Evolutionary conservation across 2,113 vertebrate species (phyloP), one percentile per base, ranked within the genome.

Genomic region (Myotis lucifugus): DNA sequence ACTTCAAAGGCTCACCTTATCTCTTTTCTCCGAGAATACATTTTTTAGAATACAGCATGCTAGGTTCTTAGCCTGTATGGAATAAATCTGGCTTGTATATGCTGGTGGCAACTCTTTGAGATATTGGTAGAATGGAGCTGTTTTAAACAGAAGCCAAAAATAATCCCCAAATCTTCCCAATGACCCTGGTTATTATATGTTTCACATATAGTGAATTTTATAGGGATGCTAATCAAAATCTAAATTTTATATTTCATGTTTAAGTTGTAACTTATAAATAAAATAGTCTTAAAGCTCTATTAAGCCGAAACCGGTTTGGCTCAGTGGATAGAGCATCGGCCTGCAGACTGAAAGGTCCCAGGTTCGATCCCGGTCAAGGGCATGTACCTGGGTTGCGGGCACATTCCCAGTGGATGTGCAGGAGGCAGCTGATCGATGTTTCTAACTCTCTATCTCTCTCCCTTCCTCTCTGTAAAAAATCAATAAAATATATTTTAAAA

Each of bases 121-220:
- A 82, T 85, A 85, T 90, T 54, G 25, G 74, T 79, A 74, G 69
- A 96, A 69, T 34, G 46, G 61, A 17, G 14, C 21, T 92, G 2
- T 70, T 73, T 88, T 91, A 88, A 84, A 91, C 37, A 18, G 40
- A 90, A 88, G 21, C 6, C 59, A 67, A 91, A 93, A 89, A 29
- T 73, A 94, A 82, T 59, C 67, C 61, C 52, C 15, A 74, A 76
- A 73, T 67, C 19, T 15, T 96, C 42, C 89, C 50, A 66, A 9
- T 46, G 23, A 61, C 32, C 8, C 23, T 83, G 37, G 52, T 88
- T 87, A 64, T 93, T 34, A 77, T 76, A 52, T 86, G 64, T 86
- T 94, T 83, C 83, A 79, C 15, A 78, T 69, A 34, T 21, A 81
- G 9, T 67, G 37, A n/a, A 90, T 88, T 95, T 96, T 87, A 61